Evolutionary conservation across 2,888 invertebrate species (phyloP), one percentile per base, ranked within the genome.

Genomic region (Adelphocoris suturalis): DNA sequence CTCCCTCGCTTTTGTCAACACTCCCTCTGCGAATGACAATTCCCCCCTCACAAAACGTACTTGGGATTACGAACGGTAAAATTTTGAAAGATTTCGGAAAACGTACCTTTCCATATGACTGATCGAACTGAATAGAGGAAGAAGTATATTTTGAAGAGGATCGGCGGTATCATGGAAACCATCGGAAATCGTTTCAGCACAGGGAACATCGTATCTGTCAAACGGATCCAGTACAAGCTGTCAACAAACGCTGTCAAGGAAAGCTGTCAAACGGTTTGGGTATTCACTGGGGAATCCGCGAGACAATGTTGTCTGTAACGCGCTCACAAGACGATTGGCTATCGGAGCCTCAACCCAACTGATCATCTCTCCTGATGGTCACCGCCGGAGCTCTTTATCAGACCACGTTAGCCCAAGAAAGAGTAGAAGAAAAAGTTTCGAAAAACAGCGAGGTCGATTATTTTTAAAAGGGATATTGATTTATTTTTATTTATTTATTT

Each of bases 31-130:
- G n/a, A n/a, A n/a, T n/a, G n/a, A n/a, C n/a, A n/a, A n/a, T n/a
- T n/a, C n/a, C n/a, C n/a, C n/a, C n/a, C n/a, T n/a, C n/a, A n/a
- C n/a, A n/a, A n/a, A n/a, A n/a, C n/a, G n/a, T n/a, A n/a, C n/a
- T n/a, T n/a, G n/a, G n/a, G n/a, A n/a, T n/a, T n/a, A n/a, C n/a
- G n/a, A n/a, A n/a, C n/a, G n/a, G n/a, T n/a, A n/a, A 19, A 61
- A 19, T 61, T 19, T 11, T 61, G 9, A 61, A 61, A 19, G 46
- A 37, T 78, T 46, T 46, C 19, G 0, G 16, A 7, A 68, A 52
- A 88, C 78, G 14, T 19, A 88, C 88, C 88, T 88, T 27, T 88
- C 88, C 88, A 88, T 19, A 88, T 55, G n/a, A 80, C n/a, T 13
- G 88, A n/a, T 11, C 88, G 23, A 55, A 88, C 80, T 12, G 88